Evolutionary conservation across 2,113 vertebrate species (phyloP).

Genomic region (Anolis sagrei): DNA sequence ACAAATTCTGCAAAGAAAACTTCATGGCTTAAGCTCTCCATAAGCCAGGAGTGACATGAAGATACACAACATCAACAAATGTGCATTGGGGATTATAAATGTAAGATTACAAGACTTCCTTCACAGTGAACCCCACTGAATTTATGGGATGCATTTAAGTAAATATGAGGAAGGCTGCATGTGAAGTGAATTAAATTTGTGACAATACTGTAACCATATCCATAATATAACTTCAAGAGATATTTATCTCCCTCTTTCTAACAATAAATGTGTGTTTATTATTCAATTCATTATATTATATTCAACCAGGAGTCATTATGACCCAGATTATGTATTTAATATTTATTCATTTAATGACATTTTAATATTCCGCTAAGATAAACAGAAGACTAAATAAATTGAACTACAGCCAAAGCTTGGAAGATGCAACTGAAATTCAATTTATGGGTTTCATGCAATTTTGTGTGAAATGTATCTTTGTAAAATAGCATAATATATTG

Average conservation of each 20-base stretch:
- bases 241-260: not conserved
- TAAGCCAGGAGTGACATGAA: too few species aligned
- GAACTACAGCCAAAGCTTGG: constrained; percentile 20
- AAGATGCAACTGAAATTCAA: constrained; percentile 29
- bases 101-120: not conserved
- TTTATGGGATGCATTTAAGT: not conserved
- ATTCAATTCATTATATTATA: not conserved
- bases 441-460: constrained; percentile 4
- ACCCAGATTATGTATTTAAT: constrained; percentile 36
- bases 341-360: constrained; percentile 22
- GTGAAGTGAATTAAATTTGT: not conserved
- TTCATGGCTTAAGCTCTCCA: too few species aligned
- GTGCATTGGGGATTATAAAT: not conserved
- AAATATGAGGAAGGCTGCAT: not conserved
- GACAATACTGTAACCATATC: not conserved
- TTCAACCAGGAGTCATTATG: not conserved
- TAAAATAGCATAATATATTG: constrained; percentile 54
- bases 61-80: too few species aligned
- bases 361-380: constrained; percentile 20
- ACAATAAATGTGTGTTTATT: not conserved
- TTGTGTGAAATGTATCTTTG: constrained; percentile 28
- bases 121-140: not conserved
- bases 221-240: not conserved
- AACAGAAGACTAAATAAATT: constrained; percentile 18
- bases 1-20: too few species aligned